Conservation (phyloP, 1,140 invertebrate genomes). For the Hypsibius dujardini region DNA sequence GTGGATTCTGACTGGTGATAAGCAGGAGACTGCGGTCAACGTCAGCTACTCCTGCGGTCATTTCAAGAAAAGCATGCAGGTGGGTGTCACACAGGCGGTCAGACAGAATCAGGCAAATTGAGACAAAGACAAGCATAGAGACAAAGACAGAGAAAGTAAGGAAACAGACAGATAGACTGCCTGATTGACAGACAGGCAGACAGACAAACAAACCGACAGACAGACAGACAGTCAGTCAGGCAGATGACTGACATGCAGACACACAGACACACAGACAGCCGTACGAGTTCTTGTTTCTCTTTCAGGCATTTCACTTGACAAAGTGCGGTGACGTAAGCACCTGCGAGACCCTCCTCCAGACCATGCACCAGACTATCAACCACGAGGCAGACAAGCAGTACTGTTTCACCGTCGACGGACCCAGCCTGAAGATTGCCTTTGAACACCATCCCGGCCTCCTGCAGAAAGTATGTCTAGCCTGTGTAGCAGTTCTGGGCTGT, state of each 20-base stretch:
- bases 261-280: too few species aligned
- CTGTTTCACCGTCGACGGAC: background rate
- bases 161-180: too few species aligned
- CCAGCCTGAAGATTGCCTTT: background rate
- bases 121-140: too few species aligned
- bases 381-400: background rate
- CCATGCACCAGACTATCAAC: background rate
- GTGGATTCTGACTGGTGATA: slow-evolving; percentile 60
- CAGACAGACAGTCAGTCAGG: too few species aligned
- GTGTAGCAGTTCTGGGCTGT: slow-evolving; percentile 39
- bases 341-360: slow-evolving; percentile 14
- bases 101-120: too few species aligned
- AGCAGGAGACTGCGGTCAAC: slow-evolving; percentile 58
- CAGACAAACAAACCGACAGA: too few species aligned
- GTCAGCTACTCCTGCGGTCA: slow-evolving; percentile 54
- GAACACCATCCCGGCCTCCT: background rate
- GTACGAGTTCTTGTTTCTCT: too few species aligned
- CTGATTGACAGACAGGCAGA: too few species aligned
- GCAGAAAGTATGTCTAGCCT: background rate
- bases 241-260: too few species aligned
- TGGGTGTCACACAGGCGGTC: background rate
- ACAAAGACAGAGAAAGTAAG: too few species aligned
- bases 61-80: slow-evolving; percentile 44
- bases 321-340: slow-evolving; percentile 15
- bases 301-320: slow-evolving; percentile 1